Evolutionary conservation across 2,888 invertebrate genomes (phyloP).

Genomic region (Habrosyne pyritoides): DNA sequence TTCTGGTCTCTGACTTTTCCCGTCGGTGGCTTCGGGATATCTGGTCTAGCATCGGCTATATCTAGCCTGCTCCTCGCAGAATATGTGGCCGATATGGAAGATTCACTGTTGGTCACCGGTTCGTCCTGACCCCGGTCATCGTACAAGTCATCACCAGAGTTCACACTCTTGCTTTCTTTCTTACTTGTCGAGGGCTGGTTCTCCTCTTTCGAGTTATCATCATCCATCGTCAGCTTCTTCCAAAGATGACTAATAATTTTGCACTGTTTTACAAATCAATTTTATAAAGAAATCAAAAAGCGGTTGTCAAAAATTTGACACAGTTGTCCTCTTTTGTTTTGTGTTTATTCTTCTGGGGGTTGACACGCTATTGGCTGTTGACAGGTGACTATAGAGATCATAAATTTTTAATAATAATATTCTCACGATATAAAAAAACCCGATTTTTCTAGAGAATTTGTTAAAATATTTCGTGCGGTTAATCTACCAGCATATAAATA

Average conservation of each 20-base stretch:
- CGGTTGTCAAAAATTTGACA: constrained; percentile 22
- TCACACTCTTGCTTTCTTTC: constrained; percentile 35
- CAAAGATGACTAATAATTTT: constrained; percentile 57
- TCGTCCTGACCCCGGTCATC: constrained; percentile 32
- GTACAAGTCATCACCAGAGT: constrained; percentile 25
- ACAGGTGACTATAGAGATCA: background rate
- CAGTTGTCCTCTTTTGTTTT: constrained; percentile 23
- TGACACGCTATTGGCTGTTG: background rate
- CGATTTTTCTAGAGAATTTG: too few relatives aligned
- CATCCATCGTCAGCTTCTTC: constrained; percentile 53
- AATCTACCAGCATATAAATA: too few relatives aligned
- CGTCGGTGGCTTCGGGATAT: constrained; percentile 23
- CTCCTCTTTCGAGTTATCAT: constrained; percentile 43
- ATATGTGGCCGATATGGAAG: constrained; percentile 35
- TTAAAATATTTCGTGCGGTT: too few relatives aligned
- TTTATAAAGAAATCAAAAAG: constrained; percentile 14
- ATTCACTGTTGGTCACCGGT: constrained; percentile 33
- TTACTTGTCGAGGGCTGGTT: constrained; percentile 49
- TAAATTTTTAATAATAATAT: background rate
- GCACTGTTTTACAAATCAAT: constrained; percentile 25
- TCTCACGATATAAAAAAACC: too few relatives aligned
- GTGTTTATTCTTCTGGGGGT: constrained; percentile 23
- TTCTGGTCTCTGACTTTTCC: constrained; percentile 27
- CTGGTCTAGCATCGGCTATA: constrained; percentile 28
- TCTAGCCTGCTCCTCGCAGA: constrained; percentile 40